These are phyloP conservation scores for Heliopora coerulea DNA, from an alignment of 92 coral and sea anemone species.

Conservation along the genomic window DNA sequence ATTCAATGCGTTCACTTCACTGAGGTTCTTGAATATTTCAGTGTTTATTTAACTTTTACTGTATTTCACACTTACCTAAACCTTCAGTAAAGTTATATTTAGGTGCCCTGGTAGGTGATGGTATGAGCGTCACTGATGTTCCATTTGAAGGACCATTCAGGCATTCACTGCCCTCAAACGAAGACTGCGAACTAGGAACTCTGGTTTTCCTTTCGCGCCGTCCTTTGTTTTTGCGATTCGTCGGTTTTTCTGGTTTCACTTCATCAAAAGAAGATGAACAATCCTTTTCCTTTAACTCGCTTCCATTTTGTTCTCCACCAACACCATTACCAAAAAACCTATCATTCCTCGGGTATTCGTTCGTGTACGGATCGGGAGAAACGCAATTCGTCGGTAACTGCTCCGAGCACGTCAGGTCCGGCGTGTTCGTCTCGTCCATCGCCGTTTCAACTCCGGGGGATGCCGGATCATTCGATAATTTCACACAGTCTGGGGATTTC, in stretches of 20 bases:
- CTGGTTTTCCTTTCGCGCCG: slow-evolving; percentile 42
- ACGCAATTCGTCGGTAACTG: slow-evolving; percentile 38
- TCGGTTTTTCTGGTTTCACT: slow-evolving; percentile 53
- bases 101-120: slow-evolving; percentile 19
- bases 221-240: slow-evolving; percentile 53
- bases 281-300: slow-evolving; percentile 36
- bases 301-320: slow-evolving; percentile 30
- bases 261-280: slow-evolving; percentile 20
- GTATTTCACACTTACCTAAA: slow-evolving; percentile 46
- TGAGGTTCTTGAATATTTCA: no score
- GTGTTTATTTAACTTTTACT: no score
- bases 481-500: neutral
- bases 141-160: slow-evolving; percentile 14
- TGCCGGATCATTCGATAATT: slow-evolving; percentile 8
- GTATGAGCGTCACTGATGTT: slow-evolving; percentile 2
- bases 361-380: slow-evolving; percentile 36
- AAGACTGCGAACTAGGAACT: slow-evolving; percentile 31
- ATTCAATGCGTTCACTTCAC: no score
- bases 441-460: slow-evolving; percentile 8
- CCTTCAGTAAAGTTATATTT: slow-evolving; percentile 32
- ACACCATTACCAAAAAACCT: slow-evolving; percentile 29
- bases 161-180: slow-evolving; percentile 16
- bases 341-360: neutral
- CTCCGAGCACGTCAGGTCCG: slow-evolving; percentile 38
- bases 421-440: slow-evolving; percentile 16